Evolutionary conservation across 2,113 vertebrate species (phyloP), one percentile per base, ranked within the genome.

Genomic region (Xiphophorus maculatus): DNA sequence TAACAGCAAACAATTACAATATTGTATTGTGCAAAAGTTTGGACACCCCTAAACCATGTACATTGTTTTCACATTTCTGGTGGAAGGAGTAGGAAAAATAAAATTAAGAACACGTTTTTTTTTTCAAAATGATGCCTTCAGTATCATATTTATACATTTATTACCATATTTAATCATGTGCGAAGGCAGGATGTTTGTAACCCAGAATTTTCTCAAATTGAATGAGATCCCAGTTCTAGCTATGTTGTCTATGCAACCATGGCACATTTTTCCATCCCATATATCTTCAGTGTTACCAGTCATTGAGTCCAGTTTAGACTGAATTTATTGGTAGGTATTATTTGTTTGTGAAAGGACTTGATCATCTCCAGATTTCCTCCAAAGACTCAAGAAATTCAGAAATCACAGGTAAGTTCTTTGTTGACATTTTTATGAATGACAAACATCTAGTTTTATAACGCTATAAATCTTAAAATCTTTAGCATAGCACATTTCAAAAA

Each of bases 401-500:
- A 66, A 22, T 65, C 33, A 8, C 29, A 40, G 33, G 73, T 74
- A 67, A 60, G 64, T 48, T 67, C 17, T 67, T 35, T 27, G 17
- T 58, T 35, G 1, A 33, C n/a, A 15, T 48, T 48, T 44, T 48
- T 19, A 19, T 48, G 44, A 48, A 19, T 48, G 15, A 48, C 17
- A 19, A 48, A 19, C 5, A 48, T 19, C 15, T 48, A 17, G 44
- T 19, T 1, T 48, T 48, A 1, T 48, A 19, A 48, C 5, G 5
- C 14, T 48, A 17, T 17, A 17, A 0, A 5, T 48, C 19, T 7
- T 19, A 4, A 48, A 48, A 48, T 48, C 17, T 19, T 48, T 17
- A 48, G 44, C 44, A 48, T 6, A 48, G 17, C 15, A 48, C 44
- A 48, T 48, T 48, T 48, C 17, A 48, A 19, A 37, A 48, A 5